Evolutionary conservation across 2,113 vertebrate genomes (phyloP).

Genomic region (Aphyosemion australe): DNA sequence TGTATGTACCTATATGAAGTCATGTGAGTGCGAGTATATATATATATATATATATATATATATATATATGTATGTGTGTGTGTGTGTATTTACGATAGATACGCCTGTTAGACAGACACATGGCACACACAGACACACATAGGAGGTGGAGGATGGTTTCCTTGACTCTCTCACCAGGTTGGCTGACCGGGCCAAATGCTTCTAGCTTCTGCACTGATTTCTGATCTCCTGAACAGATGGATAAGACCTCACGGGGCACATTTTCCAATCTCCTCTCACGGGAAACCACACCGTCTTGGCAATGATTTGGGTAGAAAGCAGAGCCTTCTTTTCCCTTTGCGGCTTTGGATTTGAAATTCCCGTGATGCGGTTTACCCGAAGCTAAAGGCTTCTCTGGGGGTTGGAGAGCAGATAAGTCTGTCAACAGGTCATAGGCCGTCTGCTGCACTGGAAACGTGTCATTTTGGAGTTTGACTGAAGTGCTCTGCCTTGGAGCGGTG

Average conservation of each 20-base stretch:
- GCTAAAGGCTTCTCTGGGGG: constrained; percentile 15
- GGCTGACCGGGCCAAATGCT: constrained; percentile 19
- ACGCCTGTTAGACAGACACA: constrained; percentile 7
- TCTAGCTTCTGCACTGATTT: constrained; percentile 34
- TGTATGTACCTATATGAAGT: no score
- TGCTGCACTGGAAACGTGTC: constrained; percentile 13
- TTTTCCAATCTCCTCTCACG: constrained; percentile 38
- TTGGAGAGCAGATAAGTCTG: constrained; percentile 52
- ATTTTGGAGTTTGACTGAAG: constrained; percentile 18
- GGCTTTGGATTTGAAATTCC: constrained; percentile 17
- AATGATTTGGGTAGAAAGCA: not conserved
- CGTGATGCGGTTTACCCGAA: not conserved
- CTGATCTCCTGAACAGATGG: constrained; percentile 48
- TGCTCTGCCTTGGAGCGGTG: constrained; percentile 35
- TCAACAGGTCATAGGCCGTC: constrained; percentile 46
- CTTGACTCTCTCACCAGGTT: constrained; percentile 21
- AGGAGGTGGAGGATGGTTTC: constrained; percentile 32
- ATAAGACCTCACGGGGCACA: constrained; percentile 24
- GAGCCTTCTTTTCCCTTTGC: constrained; percentile 11
- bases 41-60: no score
- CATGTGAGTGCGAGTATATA: no score
- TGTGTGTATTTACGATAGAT: not conserved
- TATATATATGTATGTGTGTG: no score
- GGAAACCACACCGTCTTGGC: constrained; percentile 33
- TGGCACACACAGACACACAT: constrained; percentile 41